phyloP scores from a whole-genome alignment of 2,797 vertebrate species.

The Tachyglossus aculeatus region DNA sequence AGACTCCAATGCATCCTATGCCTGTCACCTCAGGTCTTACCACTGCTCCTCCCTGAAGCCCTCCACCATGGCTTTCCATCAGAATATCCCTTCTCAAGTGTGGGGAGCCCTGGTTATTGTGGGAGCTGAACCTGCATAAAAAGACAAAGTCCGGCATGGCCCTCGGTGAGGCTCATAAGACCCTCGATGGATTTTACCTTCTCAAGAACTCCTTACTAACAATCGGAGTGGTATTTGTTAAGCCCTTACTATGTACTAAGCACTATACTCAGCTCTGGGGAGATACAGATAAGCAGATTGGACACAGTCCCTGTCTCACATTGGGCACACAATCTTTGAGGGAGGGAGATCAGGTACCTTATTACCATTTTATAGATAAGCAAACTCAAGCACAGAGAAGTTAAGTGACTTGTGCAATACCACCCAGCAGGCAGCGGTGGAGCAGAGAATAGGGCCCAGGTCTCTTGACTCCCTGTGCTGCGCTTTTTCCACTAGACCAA shows the following conservation, averaged over 20 bases:
- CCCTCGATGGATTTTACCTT: conserved; percentile 58
- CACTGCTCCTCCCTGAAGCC: conserved; percentile 49
- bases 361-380: no score
- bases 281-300: no score
- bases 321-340: no score
- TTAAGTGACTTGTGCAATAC: conserved; percentile 64
- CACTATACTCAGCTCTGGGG: no score
- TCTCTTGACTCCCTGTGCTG: not conserved
- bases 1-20: not conserved
- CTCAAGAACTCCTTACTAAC: conserved; percentile 48
- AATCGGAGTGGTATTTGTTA: conserved; percentile 53
- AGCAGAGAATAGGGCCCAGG: conserved; percentile 55
- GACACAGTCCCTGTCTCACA: no score
- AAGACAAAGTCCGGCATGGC: conserved; percentile 24
- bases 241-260: no score
- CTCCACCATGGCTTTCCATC: conserved; percentile 62
- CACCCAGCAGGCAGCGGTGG: conserved; percentile 52
- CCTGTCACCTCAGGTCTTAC: conserved; percentile 47
- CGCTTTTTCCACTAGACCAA: not conserved
- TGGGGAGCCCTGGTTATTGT: conserved; percentile 69
- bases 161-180: not conserved
- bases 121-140: conserved; percentile 72
- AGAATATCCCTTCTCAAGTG: conserved; percentile 76
- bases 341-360: no score
- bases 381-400: no score